Evolutionary conservation across 2,888 invertebrate species (phyloP).

Genomic region (Hypomecis punctinalis): DNA sequence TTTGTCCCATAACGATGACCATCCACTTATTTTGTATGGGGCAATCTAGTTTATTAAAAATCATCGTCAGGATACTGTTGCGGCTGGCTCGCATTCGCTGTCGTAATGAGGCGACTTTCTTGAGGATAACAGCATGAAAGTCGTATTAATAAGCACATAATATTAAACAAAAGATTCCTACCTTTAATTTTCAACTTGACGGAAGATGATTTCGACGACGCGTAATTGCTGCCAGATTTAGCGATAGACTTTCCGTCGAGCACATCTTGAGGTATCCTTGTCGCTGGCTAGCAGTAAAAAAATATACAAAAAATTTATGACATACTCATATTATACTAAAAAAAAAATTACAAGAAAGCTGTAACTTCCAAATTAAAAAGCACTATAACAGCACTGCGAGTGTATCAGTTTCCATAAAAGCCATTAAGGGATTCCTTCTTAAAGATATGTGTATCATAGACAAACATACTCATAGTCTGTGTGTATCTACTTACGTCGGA

Average conservation of each 20-base stretch:
- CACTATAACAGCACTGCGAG: no score
- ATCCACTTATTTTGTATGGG: no score
- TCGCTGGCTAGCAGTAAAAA: slow-evolving; percentile 65
- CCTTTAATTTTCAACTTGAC: slow-evolving; percentile 78
- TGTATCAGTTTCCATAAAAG: no score
- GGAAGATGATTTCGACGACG: slow-evolving; percentile 64
- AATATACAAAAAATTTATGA: slow-evolving; percentile 30
- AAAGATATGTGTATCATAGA: no score
- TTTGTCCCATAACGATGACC: no score
- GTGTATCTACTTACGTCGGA: slow-evolving; percentile 86
- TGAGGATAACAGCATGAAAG: no score
- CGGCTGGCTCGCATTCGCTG: no score
- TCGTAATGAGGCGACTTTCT: no score
- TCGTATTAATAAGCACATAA: neutral
- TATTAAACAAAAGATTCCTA: slow-evolving; percentile 41
- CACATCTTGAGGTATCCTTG: slow-evolving; percentile 80
- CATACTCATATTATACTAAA: neutral
- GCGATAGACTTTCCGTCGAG: slow-evolving; percentile 83
- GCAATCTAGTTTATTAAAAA: no score
- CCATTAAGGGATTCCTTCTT: no score
- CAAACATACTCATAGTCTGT: no score
- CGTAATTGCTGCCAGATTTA: slow-evolving; percentile 86
- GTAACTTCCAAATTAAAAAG: neutral
- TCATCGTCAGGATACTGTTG: no score
- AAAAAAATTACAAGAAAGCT: neutral